phyloP scores from a whole-genome alignment of 2,888 invertebrate species.

The Aleiodes testaceus region DNA sequence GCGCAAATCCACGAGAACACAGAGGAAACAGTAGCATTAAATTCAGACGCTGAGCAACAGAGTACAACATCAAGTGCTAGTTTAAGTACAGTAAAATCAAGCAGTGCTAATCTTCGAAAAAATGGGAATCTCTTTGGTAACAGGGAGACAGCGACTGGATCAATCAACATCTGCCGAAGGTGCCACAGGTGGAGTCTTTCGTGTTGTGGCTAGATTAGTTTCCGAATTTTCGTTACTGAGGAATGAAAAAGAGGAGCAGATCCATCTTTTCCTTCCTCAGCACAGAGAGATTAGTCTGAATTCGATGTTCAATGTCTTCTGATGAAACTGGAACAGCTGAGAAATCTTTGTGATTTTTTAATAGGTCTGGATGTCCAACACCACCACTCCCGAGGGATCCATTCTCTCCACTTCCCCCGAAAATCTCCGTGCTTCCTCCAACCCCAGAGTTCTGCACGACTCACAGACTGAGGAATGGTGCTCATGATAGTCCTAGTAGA shows the following conservation, averaged over 20 bases:
- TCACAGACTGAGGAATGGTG: constrained; percentile 62
- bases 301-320: too few species aligned
- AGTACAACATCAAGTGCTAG: constrained; percentile 70
- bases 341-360: background rate
- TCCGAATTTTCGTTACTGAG: background rate
- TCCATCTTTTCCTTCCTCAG: too few species aligned
- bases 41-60: constrained; percentile 68
- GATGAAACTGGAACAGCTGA: too few species aligned
- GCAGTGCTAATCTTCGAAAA: constrained; percentile 60
- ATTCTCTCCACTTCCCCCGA: constrained; percentile 76
- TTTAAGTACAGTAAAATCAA: constrained; percentile 69
- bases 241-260: too few species aligned
- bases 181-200: constrained; percentile 68
- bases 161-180: constrained; percentile 69
- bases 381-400: constrained; percentile 68
- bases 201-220: constrained; percentile 37
- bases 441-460: constrained; percentile 78
- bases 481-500: constrained; percentile 66
- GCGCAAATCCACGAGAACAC: constrained; percentile 47
- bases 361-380: constrained; percentile 70
- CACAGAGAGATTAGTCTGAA: too few species aligned
- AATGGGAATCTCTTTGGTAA: constrained; percentile 61
- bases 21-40: constrained; percentile 62
- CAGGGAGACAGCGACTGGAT: constrained; percentile 60
- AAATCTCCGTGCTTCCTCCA: constrained; percentile 84